phyloP scores from a whole-genome alignment of 1,140 invertebrate species.

The Trichomalopsis sarcophagae region DNA sequence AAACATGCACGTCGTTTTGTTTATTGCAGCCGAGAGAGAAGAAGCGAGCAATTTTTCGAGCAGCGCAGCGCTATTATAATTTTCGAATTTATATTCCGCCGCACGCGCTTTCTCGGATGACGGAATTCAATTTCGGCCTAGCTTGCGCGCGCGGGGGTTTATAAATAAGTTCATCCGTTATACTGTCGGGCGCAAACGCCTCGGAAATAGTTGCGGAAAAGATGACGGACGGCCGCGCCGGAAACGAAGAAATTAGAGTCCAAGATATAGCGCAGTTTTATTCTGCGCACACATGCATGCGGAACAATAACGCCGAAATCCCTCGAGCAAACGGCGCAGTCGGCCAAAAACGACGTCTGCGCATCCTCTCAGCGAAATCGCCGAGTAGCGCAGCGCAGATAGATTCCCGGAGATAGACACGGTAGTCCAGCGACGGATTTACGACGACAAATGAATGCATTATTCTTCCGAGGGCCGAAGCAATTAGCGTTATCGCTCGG shows the following conservation, averaged over 20 bases:
- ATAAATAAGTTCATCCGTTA: neutral
- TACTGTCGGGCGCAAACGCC: neutral
- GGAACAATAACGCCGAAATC: no score
- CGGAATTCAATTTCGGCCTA: neutral
- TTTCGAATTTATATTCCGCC: neutral
- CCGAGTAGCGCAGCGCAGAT: neutral
- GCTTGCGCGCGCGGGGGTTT: neutral
- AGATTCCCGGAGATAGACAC: neutral
- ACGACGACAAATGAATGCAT: conserved; percentile 32
- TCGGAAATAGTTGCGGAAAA: neutral
- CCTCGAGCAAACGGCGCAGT: neutral
- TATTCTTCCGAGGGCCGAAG: neutral
- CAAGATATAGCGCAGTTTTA: no score
- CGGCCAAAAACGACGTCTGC: neutral
- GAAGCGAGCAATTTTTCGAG: no score
- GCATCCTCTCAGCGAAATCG: neutral
- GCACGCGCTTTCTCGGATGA: neutral
- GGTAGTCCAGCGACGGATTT: neutral
- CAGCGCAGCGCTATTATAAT: no score
- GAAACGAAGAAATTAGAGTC: neutral
- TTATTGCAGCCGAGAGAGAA: no score
- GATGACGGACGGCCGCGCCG: neutral
- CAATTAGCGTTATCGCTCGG: conserved; percentile 21
- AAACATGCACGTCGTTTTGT: no score
- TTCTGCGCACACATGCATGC: no score